A percentile compares a stretch with the other conserved stretches of the same genome.
phyloP scores from a whole-genome alignment of 2,888 invertebrate genomes.

The Atrina japonica region DNA sequence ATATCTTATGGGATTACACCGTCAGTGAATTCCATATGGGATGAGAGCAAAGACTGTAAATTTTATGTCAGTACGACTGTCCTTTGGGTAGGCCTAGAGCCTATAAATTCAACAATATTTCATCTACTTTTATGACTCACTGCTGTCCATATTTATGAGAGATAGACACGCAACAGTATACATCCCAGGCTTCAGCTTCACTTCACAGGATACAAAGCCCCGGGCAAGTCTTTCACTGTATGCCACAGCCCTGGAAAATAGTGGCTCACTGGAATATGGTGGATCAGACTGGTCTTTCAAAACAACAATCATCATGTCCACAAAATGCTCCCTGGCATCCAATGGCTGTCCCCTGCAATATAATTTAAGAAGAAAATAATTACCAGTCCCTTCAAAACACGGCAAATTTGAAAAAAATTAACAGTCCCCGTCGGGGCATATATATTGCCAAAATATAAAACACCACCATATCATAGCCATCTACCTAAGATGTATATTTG shows the following conservation, averaged over 20 bases:
- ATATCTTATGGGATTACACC: too few relatives aligned
- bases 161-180: conserved; percentile 95
- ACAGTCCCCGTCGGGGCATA: not conserved
- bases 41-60: too few relatives aligned
- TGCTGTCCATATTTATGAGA: conserved; percentile 89
- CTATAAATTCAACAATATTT: too few relatives aligned
- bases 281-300: conserved; percentile 16
- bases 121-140: too few relatives aligned
- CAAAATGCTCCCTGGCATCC: conserved; percentile 14
- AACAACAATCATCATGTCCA: conserved; percentile 42
- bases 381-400: not conserved
- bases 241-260: conserved; percentile 81
- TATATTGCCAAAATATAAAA: not conserved
- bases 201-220: conserved; percentile 96
- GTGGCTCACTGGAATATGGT: not conserved
- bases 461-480: too few relatives aligned
- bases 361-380: not conserved
- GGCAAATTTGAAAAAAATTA: not conserved
- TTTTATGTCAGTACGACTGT: too few relatives aligned
- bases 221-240: conserved; percentile 91
- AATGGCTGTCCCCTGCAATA: conserved; percentile 20
- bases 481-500: too few relatives aligned
- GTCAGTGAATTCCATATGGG: too few relatives aligned
- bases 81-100: too few relatives aligned
- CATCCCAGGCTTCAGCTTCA: conserved; percentile 95